phyloP scores from a whole-genome alignment of 2,113 vertebrate genomes.

The Oxyura jamaicensis region DNA sequence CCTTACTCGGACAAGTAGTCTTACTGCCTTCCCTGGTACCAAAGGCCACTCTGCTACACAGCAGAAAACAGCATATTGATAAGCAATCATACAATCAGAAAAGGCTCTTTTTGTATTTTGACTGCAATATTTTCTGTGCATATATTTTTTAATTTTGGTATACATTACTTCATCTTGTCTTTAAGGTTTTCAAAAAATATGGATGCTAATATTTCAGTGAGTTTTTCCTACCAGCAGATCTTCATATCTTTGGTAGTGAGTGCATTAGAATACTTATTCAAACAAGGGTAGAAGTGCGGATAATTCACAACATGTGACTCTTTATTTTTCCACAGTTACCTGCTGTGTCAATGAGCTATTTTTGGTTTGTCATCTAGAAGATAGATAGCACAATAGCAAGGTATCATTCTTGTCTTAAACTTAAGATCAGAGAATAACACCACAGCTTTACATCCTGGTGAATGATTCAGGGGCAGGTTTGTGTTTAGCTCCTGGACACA shows the following conservation, averaged over 20 bases:
- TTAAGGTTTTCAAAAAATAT: background rate
- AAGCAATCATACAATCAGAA: background rate
- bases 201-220: background rate
- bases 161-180: background rate
- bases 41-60: background rate
- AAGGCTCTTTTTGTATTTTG: background rate
- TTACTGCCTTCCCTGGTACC: background rate
- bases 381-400: background rate
- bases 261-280: background rate
- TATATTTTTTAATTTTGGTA: background rate
- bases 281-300: background rate
- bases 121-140: background rate
- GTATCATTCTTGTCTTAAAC: background rate
- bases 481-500: background rate
- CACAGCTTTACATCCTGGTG: background rate
- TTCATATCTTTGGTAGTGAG: background rate
- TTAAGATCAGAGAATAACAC: background rate
- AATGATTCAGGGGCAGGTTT: background rate
- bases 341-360: background rate
- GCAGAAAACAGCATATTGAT: background rate
- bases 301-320: background rate
- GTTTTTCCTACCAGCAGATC: background rate
- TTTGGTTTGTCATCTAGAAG: background rate
- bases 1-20: background rate
- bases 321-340: background rate